A percentile compares a stretch with the other conserved stretches of the same genome.
Evolutionary conservation across 2,797 vertebrate species (phyloP).

Genomic region (Thamnophis elegans): DNA sequence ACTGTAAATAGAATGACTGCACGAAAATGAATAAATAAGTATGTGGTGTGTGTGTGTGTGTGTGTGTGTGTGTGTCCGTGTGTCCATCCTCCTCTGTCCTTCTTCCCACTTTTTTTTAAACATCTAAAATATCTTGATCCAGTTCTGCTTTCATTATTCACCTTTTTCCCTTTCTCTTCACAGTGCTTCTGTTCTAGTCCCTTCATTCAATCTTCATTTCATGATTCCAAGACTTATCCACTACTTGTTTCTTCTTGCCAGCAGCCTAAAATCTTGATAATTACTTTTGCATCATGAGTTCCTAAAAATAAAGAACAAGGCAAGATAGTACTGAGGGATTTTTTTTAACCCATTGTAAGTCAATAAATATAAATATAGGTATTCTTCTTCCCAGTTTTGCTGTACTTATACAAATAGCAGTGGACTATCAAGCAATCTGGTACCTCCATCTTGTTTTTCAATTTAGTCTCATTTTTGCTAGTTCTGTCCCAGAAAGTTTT

Average conservation of each 20-base stretch:
- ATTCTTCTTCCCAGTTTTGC: neutral
- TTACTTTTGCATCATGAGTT: neutral
- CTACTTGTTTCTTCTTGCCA: neutral
- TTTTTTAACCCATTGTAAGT: neutral
- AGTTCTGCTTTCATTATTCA: neutral
- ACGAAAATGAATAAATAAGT: neutral
- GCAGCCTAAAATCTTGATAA: neutral
- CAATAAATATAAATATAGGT: neutral
- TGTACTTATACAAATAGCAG: neutral
- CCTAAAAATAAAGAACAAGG: neutral
- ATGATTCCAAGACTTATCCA: neutral
- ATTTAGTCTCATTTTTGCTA: neutral
- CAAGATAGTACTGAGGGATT: neutral
- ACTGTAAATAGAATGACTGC: neutral
- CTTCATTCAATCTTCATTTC: neutral
- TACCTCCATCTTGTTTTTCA: neutral
- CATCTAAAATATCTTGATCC: neutral
- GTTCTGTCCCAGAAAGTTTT: neutral
- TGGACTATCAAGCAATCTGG: neutral
- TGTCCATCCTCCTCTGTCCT: neutral
- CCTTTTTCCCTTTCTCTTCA: neutral
- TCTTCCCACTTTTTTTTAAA: neutral
- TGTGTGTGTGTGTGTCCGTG: rapidly evolving
- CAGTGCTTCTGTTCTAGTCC: neutral
- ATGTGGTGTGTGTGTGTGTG: neutral